These are phyloP conservation scores for Notocelia uddmanniana DNA, from an alignment of 2,888 invertebrate species.

Conservation along the genomic window DNA sequence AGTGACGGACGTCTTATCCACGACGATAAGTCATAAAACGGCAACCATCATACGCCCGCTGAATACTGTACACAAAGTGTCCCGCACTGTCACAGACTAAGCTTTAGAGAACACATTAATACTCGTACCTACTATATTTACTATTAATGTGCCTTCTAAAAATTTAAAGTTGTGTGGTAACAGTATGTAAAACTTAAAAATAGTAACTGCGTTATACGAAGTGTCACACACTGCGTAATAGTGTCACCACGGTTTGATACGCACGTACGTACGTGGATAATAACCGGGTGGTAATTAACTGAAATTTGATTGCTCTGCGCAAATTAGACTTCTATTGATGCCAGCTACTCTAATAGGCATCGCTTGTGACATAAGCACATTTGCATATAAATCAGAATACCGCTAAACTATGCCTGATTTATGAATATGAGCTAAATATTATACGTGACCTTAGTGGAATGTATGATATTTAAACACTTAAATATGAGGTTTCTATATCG, in stretches of 20 bases:
- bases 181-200: background rate
- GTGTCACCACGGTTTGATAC: slow-evolving; percentile 31
- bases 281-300: slow-evolving; percentile 69
- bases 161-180: background rate
- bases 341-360: slow-evolving; percentile 67
- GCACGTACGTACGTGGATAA: slow-evolving; percentile 51
- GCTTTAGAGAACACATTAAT: too few relatives aligned
- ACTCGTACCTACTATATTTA: too few relatives aligned
- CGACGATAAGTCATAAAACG: too few relatives aligned
- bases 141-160: too few relatives aligned
- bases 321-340: slow-evolving; percentile 78
- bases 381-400: slow-evolving; percentile 72
- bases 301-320: slow-evolving; percentile 74
- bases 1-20: too few relatives aligned
- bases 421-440: slow-evolving; percentile 49
- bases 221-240: background rate
- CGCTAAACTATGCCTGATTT: slow-evolving; percentile 59
- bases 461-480: background rate
- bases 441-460: background rate
- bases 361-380: slow-evolving; percentile 70
- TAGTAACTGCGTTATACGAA: too few relatives aligned
- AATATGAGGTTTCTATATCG: too few relatives aligned
- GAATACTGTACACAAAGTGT: too few relatives aligned
- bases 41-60: too few relatives aligned
- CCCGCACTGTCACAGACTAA: too few relatives aligned